These are phyloP conservation scores for Buathra laborator DNA, from an alignment of 2,888 invertebrate genomes.

Conservation along the genomic window DNA sequence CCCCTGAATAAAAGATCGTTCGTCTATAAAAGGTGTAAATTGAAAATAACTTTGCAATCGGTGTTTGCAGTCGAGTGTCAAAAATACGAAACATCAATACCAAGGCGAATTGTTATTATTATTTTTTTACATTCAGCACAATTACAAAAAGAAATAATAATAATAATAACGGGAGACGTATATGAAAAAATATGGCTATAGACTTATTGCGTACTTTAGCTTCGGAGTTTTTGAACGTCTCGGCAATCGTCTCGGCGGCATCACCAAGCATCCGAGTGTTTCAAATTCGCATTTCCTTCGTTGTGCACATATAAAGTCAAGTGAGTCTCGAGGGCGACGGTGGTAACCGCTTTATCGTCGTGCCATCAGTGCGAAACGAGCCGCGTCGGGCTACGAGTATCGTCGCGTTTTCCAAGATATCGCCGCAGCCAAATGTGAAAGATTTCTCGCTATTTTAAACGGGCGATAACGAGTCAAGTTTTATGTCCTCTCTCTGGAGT, in stretches of 20 bases:
- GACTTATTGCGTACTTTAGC: background rate
- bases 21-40: no score
- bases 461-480: constrained; percentile 57
- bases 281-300: constrained; percentile 53
- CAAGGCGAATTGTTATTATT: no score
- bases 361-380: constrained; percentile 59
- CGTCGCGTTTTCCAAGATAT: constrained; percentile 35
- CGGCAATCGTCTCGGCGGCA: background rate
- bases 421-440: constrained; percentile 53
- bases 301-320: constrained; percentile 28
- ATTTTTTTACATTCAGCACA: no score
- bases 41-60: no score
- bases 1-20: no score
- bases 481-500: constrained; percentile 38
- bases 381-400: constrained; percentile 23
- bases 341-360: constrained; percentile 60
- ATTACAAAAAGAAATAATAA: no score
- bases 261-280: constrained; percentile 46
- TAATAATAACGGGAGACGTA: no score
- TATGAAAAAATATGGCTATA: no score
- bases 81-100: no score
- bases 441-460: constrained; percentile 48
- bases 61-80: no score
- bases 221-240: background rate
- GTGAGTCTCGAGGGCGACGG: constrained; percentile 21